phyloP scores from a whole-genome alignment of 2,888 invertebrate genomes.

The Cantharis rustica region DNA sequence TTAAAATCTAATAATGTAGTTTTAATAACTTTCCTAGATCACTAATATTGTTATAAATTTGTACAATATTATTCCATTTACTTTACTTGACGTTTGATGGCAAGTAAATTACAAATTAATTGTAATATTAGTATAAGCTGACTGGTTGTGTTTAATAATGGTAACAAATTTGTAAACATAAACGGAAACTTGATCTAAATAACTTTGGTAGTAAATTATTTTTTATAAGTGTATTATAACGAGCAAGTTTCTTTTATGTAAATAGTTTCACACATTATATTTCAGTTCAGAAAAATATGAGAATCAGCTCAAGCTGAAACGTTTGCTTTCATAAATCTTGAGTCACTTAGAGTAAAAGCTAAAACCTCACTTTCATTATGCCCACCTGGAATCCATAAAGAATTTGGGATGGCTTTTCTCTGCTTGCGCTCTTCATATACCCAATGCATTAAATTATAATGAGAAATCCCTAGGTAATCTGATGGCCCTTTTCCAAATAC shows the following conservation, averaged over 20 bases:
- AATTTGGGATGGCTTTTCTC: conserved; percentile 20
- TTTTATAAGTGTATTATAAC: not conserved
- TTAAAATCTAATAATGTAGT: too few relatives aligned
- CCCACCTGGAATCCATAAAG: conserved; percentile 28
- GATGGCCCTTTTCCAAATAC: conserved; percentile 20
- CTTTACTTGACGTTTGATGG: not conserved
- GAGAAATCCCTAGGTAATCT: conserved; percentile 27
- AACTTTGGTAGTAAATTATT: not conserved
- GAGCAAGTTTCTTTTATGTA: not conserved
- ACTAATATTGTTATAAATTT: too few relatives aligned
- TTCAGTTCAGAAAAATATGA: not conserved
- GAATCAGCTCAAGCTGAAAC: conserved; percentile 16
- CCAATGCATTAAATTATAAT: conserved; percentile 29
- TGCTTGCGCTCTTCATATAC: conserved; percentile 12
- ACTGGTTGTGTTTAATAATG: not conserved
- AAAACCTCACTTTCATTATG: conserved; percentile 29
- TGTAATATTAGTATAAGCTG: not conserved
- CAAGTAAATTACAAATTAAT: not conserved
- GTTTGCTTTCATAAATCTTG: conserved; percentile 29
- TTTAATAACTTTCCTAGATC: too few relatives aligned
- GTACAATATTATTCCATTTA: not conserved
- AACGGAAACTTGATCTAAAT: not conserved
- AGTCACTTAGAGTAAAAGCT: conserved; percentile 29
- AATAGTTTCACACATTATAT: not conserved
- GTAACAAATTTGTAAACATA: not conserved